Conservation (phyloP, 2,888 invertebrate genomes). For the Tethea ocularis region DNA sequence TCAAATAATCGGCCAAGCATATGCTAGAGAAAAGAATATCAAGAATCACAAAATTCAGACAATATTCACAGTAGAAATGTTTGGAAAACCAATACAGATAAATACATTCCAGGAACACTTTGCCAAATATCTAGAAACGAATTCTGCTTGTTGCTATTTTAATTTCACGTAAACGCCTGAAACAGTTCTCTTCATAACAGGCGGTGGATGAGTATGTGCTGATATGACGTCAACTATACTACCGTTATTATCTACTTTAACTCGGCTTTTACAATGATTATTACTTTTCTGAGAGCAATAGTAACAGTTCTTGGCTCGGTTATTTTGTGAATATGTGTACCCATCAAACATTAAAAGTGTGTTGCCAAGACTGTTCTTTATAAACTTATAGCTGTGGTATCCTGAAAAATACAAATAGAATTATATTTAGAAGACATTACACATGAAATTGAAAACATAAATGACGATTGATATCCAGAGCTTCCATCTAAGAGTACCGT, state of each 20-base stretch:
- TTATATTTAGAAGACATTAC: background rate
- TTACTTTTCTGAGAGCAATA: constrained; percentile 29
- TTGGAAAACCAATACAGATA: too few species aligned
- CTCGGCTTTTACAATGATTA: background rate
- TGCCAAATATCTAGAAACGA: too few species aligned
- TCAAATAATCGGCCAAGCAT: too few species aligned
- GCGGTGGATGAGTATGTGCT: background rate
- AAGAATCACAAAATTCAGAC: too few species aligned
- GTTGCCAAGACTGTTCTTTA: background rate
- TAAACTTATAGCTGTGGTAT: background rate
- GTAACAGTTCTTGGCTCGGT: constrained; percentile 12
- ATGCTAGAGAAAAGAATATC: too few species aligned
- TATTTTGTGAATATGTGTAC: constrained; percentile 29
- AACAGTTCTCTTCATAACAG: background rate
- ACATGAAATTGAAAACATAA: background rate
- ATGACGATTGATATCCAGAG: too few species aligned
- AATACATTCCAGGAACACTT: too few species aligned
- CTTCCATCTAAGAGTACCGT: too few species aligned
- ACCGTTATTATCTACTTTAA: background rate
- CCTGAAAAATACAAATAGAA: background rate
- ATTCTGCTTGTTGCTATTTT: background rate
- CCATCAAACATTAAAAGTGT: constrained; percentile 9
- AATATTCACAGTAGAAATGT: too few species aligned
- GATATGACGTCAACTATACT: background rate
- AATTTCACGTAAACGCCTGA: background rate